A percentile compares a stretch with the other conserved stretches of the same genome.
Evolutionary conservation across 2,888 invertebrate genomes (phyloP).

Genomic region (Drosophila bunnanda): DNA sequence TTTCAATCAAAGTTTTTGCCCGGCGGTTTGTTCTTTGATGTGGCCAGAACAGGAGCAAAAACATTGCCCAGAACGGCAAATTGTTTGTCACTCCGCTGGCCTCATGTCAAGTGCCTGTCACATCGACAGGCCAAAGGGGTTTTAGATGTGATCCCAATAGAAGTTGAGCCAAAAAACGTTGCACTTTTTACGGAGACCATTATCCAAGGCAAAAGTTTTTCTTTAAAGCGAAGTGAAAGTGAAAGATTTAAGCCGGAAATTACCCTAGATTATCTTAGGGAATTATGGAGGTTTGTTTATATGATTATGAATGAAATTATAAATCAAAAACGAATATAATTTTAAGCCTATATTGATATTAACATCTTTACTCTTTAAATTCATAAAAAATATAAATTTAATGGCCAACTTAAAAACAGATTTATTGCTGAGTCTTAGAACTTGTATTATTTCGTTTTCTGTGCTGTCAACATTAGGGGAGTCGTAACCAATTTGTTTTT

Average conservation of each 20-base stretch:
- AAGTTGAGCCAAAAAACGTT: neutral
- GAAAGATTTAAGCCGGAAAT: neutral
- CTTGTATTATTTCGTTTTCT: neutral
- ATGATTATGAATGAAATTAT: neutral
- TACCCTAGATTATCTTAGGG: neutral
- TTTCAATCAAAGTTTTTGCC: slow-evolving; percentile 34
- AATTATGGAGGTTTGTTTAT: neutral
- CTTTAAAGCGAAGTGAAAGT: neutral
- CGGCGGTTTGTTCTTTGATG: slow-evolving; percentile 26
- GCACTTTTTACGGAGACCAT: neutral
- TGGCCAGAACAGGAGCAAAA: slow-evolving; percentile 21
- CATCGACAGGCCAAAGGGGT: slow-evolving; percentile 16
- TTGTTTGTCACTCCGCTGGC: slow-evolving; percentile 27
- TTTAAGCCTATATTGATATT: no score
- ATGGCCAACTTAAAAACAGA: neutral
- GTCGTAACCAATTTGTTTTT: slow-evolving; percentile 8
- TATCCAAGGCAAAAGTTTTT: neutral
- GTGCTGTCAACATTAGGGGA: slow-evolving; percentile 1
- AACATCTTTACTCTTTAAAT: no score
- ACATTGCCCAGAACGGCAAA: slow-evolving; percentile 19
- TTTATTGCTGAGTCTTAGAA: neutral
- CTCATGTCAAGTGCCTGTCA: slow-evolving; percentile 29
- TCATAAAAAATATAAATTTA: neutral
- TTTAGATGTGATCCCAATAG: slow-evolving; percentile 5
- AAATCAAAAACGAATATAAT: neutral